Evolutionary conservation across 2,888 invertebrate genomes (phyloP), one percentile per base, ranked within the genome.

Genomic region (Diaperis boleti): DNA sequence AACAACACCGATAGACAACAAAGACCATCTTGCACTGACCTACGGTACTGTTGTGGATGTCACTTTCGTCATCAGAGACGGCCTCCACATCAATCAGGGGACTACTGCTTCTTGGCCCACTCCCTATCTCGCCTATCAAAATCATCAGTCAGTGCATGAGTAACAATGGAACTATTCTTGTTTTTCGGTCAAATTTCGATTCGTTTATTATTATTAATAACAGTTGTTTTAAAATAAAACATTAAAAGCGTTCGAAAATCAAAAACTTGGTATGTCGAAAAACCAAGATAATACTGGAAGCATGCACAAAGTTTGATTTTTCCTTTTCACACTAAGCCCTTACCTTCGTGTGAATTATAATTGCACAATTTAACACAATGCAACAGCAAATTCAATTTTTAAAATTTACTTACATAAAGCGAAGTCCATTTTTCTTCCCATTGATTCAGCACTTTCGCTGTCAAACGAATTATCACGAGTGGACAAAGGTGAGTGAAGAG

Each of bases 341-440:
- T 70, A 72, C 73, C 72, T 68, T 55, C 37, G 54, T 59, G 29
- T 20, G n/a, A n/a, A n/a, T 14, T 60, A 54, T 54, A 56, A 68
- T 31, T 39, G 52, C 42, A 67, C 62, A 54, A 59, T 47, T 59
- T 61, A 20, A 67, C 17, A 64, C 61, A 61, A 35, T 37, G 29
- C 17, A 54, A 59, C 59, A 41, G 29, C 31, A 66, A 64, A 57
- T 66, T n/a, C 13, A 42, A 42, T 17, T 15, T 15, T 18, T 35
- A 26, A 11, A 8, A 55, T 37, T 11, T 66, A 77, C 93, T 93
- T 89, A 94, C 94, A 94, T 78, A 93, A 84, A 65, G 92, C 91
- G 79, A 92, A 89, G 78, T 94, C 93, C 91, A 92, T 92, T 81
- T 91, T 90, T 71, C 92, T 85, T 70, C 74, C 71, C 10, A 85